Evolutionary conservation across 1,140 invertebrate species (phyloP), one percentile per base, ranked within the genome.

Genomic region (Drosophila mauritiana): DNA sequence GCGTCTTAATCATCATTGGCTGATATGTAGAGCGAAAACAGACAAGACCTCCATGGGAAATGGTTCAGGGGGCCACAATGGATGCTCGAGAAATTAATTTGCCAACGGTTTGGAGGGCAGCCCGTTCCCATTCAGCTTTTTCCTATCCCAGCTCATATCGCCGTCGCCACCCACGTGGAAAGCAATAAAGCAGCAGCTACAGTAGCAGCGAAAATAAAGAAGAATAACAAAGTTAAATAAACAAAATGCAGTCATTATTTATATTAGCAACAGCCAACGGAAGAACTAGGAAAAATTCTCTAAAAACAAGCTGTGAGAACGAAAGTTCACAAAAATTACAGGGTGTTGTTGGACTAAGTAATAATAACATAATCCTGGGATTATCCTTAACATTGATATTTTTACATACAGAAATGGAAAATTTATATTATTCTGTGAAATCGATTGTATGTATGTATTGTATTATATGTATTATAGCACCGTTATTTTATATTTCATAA

Each of bases 181-280:
- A 88, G 84, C 84, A 73, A 88, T 88, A 88, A 88, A 88, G 72
- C 80, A 83, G 57, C 77, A 17, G 46, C 63, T 39, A 64, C 25
- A 68, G 45, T 12, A 48, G 53, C 56, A 69, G 65, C 67, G 53
- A 54, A 76, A 69, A 61, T 61, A 77, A 62, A 77, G 72, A 80
- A 61, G 59, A 75, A 86, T 68, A 86, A 82, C 75, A 88, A 86
- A 86, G 83, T 86, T 86, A 79, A 85, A 85, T 86, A 88, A 82
- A 88, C 83, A 89, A 89, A 88, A 84, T 84, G 80, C 84, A 61
- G 80, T 89, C 83, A 89, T 88, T 88, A 88, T 88, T 89, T 88
- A 88, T 88, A 84, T 89, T 80, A 76, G 80, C 80, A 55, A 64
- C 74, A 76, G 22, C 15, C 36, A 86, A 63, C 70, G 65, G 67